Base-by-base conservation (phyloP, 2,888 invertebrate species). In the Pseudeuparius sepicola region DNA sequence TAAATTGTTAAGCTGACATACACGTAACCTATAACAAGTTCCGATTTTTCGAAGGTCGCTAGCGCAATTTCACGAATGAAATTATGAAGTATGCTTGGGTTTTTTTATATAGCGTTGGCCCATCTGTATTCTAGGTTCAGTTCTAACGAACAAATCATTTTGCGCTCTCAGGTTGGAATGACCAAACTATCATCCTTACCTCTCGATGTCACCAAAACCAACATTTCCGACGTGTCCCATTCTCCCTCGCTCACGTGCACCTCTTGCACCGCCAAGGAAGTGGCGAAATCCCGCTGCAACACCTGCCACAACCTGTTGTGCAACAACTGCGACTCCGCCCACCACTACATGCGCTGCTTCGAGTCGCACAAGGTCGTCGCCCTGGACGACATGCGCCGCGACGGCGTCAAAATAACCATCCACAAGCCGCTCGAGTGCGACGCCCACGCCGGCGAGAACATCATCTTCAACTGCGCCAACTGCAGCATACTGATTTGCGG, bases 271-370 rank as follows among this genome's bases (percentile, higher is more conserved):
- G 85, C 90, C 52, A 89, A 89, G 66, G 92, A 93, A 65, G 80
- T 83, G 52, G 93, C 93, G 10, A 84, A 92, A 31, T 92, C 93
- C 7, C 77, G 90, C 41, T 96, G 94, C 66, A 84, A 84, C 50
- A 92, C 94, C 60, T 96, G 94, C 65, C 87, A 89, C 54, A 89
- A 89, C 63, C 86, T 92, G 59, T 69, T 96, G 31, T 94, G 94
- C 65, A 78, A 83, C 42, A 87, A 89, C 58, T 96, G 94, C 67
- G 89, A 90, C 54, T 86, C 88, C 24, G 94, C 94, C 38, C 94
- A 96, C 63, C 85, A 89, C 61, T 92, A 85, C 57, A 94, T 94
- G 94, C 75, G 90, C 47, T 92, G 93, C 66, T 96, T 96, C 60
- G 93, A 94, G 63, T 88, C 87, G 53, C 94, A 96, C 61, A 75